Conservation (phyloP, 2,888 invertebrate species). For the Caenorhabditis auriculariae region DNA sequence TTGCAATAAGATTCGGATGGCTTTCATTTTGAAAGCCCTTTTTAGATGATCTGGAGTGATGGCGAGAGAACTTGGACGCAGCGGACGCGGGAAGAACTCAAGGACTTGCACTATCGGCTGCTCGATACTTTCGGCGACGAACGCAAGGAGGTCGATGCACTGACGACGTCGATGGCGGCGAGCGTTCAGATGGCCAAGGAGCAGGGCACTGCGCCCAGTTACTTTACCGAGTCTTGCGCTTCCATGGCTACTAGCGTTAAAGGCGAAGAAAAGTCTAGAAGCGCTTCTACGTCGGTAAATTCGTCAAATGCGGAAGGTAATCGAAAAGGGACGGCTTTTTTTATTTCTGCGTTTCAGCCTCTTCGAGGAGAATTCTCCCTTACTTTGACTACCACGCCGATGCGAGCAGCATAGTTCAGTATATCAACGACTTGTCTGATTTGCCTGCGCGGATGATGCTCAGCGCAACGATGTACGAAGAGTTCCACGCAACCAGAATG, state of each 20-base stretch:
- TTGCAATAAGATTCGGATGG: too few species aligned
- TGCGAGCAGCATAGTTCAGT: slow-evolving; percentile 19
- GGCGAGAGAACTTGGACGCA: slow-evolving; percentile 25
- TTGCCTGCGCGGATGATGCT: slow-evolving; percentile 46
- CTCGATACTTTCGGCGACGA: slow-evolving; percentile 39
- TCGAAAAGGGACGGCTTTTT: too few species aligned
- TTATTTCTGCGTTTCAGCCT: too few species aligned
- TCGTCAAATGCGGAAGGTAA: too few species aligned
- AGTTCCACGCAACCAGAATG: slow-evolving; percentile 27
- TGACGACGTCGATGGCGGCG: slow-evolving; percentile 8
- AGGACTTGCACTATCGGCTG: slow-evolving; percentile 25
- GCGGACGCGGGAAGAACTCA: slow-evolving; percentile 21
- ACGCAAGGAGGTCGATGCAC: slow-evolving; percentile 12
- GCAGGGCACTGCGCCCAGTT: too few species aligned
- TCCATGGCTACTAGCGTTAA: too few species aligned
- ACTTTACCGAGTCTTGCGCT: too few species aligned
- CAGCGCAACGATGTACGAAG: slow-evolving; percentile 31
- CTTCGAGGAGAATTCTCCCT: slow-evolving; percentile 26
- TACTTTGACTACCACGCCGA: slow-evolving; percentile 21
- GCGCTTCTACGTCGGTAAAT: slow-evolving; percentile 19
- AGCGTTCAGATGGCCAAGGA: slow-evolving; percentile 12
- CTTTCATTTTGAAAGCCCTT: too few species aligned
- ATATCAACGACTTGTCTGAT: slow-evolving; percentile 43
- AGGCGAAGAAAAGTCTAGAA: too few species aligned
- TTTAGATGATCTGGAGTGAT: slow-evolving; percentile 40